Evolutionary conservation across 2,888 invertebrate species (phyloP).

Genomic region (Cerastoderma edule): DNA sequence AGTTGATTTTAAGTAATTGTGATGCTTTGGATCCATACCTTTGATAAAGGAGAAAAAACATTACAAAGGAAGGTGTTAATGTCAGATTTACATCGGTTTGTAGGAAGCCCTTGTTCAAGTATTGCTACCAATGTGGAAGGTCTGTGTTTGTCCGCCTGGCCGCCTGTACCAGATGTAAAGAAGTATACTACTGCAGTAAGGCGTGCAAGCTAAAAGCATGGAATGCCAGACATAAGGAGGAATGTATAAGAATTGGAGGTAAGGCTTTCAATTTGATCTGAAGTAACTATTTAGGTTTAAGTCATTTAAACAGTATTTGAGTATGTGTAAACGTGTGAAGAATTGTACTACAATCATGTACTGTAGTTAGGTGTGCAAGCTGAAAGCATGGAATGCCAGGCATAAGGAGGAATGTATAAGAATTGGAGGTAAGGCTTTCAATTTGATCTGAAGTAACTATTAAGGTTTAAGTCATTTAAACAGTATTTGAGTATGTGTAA

Average conservation of each 20-base stretch:
- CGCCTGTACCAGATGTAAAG: conserved; percentile 83
- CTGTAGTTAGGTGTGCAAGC: conserved; percentile 83
- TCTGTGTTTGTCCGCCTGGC: conserved; percentile 82
- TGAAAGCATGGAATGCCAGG: conserved; percentile 82
- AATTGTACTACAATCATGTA: conserved; percentile 83
- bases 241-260: conserved; percentile 82
- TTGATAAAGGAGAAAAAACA: too few relatives aligned
- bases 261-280: neutral
- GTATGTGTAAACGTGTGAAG: too few relatives aligned
- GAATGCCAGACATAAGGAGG: conserved; percentile 82
- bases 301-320: too few relatives aligned
- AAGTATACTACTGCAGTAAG: conserved; percentile 84
- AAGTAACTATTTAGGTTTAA: too few relatives aligned
- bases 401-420: conserved; percentile 83
- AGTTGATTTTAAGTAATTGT: too few relatives aligned
- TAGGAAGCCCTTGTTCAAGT: conserved; percentile 82
- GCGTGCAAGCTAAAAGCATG: conserved; percentile 83
- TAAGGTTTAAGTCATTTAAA: too few relatives aligned
- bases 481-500: too few relatives aligned
- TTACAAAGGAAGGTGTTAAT: too few relatives aligned
- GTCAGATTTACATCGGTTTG: too few relatives aligned
- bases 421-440: conserved; percentile 72
- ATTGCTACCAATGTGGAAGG: conserved; percentile 84
- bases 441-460: too few relatives aligned
- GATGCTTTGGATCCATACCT: too few relatives aligned